These are phyloP conservation scores for Uropsilus gracilis DNA, from an alignment of 2,113 vertebrate genomes.

Conservation along the genomic window DNA sequence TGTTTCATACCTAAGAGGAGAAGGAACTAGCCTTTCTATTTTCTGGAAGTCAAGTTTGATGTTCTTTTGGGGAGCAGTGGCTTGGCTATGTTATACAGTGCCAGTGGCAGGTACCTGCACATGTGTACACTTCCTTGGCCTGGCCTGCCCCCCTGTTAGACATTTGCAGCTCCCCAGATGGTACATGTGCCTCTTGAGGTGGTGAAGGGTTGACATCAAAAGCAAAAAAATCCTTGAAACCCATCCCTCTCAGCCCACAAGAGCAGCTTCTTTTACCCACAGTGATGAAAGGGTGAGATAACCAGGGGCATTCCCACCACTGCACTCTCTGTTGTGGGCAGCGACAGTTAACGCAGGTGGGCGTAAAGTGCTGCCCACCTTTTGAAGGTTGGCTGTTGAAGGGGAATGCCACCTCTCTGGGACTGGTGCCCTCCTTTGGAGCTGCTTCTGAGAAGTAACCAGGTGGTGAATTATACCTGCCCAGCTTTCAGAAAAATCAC, in stretches of 20 bases:
- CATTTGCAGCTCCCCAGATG: neutral
- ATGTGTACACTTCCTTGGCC: neutral
- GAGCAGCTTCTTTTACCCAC: slow-evolving; percentile 85
- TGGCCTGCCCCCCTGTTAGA: neutral
- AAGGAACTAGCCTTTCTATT: neutral
- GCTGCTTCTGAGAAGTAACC: slow-evolving; percentile 53
- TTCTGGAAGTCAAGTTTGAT: slow-evolving; percentile 14
- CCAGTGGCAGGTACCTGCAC: neutral
- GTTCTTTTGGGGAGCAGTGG: neutral
- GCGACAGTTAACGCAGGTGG: slow-evolving; percentile 91
- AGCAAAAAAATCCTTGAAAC: neutral
- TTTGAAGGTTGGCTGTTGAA: slow-evolving; percentile 61
- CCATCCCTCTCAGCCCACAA: slow-evolving; percentile 72
- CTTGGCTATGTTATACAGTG: no score
- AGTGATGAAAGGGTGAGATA: slow-evolving; percentile 80
- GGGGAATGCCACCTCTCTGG: neutral
- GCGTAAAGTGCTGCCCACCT: slow-evolving; percentile 13
- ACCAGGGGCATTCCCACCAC: slow-evolving; percentile 87
- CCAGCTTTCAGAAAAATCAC: slow-evolving; percentile 66
- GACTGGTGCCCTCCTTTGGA: neutral
- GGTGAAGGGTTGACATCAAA: neutral
- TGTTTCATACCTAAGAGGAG: neutral
- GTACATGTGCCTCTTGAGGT: neutral
- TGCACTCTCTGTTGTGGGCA: slow-evolving; percentile 86
- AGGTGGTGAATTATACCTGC: slow-evolving; percentile 71